Base-by-base conservation (phyloP, 2,888 invertebrate genomes). In the Teleogryllus oceanicus region DNA sequence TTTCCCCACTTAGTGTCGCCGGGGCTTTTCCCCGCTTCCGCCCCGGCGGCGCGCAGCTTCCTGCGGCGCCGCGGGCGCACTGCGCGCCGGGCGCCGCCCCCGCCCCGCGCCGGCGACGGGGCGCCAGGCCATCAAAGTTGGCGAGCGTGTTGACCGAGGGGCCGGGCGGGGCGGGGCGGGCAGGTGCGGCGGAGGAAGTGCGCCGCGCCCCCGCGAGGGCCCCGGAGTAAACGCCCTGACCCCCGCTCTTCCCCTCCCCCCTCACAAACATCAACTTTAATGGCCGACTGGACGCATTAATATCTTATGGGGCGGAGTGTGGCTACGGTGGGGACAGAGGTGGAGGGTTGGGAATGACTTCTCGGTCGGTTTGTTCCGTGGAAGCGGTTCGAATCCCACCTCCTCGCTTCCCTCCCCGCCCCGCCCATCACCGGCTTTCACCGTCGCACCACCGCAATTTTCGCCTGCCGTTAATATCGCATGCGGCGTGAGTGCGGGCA, bases 181-280 rank as follows among this genome's bases (percentile, higher is more conserved):
- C 8, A 5, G 37, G 37, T 5, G 37, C 37, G 37, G 37, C 24
- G 24, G 4, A 37, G 37, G 8, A 37, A 8, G 37, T 37, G 37
- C 8, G 37, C 8, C 37, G 37, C 8, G 37, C 37, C 37, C 37
- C 37, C 37, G 37, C 8, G 37, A 37, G 37, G 37, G 37, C 37
- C 1, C 37, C 37, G 37, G 8, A 37, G 37, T 37, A 37, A 37
- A 37, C 37, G 37, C 37, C 37, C 37, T 5, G 37, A 37, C 37
- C n/a, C 16, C n/a, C 13, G 62, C 62, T 18, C 62, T 16, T 4
- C 13, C 62, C n/a, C 62, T 62, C 62, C 62, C 5, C 62, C 1
- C n/a, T 5, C 62, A 62, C n/a, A 62, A 62, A 62, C 62, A 62
- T 62, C 62, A 62, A 62, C 62, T 62, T 62, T 62, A 62, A 62